A percentile compares a stretch with the other conserved stretches of the same genome.
Conservation (phyloP, 2,113 vertebrate species). For the Toxostoma redivivum region DNA sequence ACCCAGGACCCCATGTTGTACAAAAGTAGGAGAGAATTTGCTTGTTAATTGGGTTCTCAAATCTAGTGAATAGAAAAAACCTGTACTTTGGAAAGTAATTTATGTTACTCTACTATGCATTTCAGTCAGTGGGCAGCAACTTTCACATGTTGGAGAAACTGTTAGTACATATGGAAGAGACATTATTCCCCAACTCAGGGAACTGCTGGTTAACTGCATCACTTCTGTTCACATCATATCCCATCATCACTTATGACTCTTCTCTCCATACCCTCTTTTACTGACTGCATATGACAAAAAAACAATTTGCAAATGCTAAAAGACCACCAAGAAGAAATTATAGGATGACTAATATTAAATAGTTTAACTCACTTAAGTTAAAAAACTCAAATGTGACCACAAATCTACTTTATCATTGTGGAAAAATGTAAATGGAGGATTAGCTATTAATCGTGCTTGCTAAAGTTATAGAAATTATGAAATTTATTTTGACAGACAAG, state of each 20-base stretch:
- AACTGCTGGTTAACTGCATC: background rate
- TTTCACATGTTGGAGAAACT: background rate
- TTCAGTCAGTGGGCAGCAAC: background rate
- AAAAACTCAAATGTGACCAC: background rate
- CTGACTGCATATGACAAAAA: background rate
- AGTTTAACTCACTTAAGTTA: background rate
- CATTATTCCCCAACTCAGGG: rapidly evolving
- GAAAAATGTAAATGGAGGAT: background rate
- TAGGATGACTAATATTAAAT: background rate
- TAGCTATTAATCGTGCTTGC: background rate
- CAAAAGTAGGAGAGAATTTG: background rate
- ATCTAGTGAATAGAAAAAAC: background rate
- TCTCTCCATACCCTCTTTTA: background rate
- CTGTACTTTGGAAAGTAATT: background rate
- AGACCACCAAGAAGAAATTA: background rate
- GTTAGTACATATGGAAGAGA: rapidly evolving
- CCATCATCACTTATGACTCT: background rate
- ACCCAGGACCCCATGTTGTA: no score
- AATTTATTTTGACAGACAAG: background rate
- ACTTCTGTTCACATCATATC: background rate
- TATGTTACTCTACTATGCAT: rapidly evolving
- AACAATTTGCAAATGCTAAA: background rate
- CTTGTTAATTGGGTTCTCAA: background rate
- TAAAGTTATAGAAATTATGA: background rate
- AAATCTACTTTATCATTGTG: background rate